Percentiles rank a stretch among this genome's conserved stretches.
Evolutionary conservation across 1,140 invertebrate species (phyloP).

Genomic region (Saccostrea glomerata): DNA sequence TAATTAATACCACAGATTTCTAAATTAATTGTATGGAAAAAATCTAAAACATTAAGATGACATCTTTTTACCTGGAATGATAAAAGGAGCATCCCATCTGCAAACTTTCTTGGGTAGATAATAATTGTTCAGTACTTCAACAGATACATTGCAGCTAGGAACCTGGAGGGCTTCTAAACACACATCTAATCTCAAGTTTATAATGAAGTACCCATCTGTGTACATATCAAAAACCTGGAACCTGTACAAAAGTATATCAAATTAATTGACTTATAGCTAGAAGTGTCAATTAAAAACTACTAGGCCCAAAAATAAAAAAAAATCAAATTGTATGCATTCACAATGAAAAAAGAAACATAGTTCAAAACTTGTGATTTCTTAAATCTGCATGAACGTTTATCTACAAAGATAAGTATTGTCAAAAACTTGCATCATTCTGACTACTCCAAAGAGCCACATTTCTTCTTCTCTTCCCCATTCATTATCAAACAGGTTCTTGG

Average conservation of each 20-base stretch:
- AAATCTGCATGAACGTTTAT: too few species aligned
- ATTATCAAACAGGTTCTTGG: conserved; percentile 30
- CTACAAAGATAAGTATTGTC: too few species aligned
- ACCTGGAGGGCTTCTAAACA: conserved; percentile 44
- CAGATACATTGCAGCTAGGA: conserved; percentile 17
- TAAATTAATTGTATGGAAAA: too few species aligned
- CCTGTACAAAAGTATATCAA: too few species aligned
- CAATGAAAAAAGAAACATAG: too few species aligned
- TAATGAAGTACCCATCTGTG: conserved; percentile 26
- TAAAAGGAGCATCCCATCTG: conserved; percentile 47
- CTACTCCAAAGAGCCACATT: conserved; percentile 44
- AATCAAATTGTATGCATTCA: too few species aligned
- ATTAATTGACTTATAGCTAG: too few species aligned
- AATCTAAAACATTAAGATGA: too few species aligned
- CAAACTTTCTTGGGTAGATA: conserved; percentile 52
- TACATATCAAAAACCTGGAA: conserved; percentile 28
- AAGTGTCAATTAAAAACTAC: too few species aligned
- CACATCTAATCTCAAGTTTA: conserved; percentile 49
- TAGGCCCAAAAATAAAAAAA: too few species aligned
- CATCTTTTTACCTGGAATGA: conserved; percentile 51
- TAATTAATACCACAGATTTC: too few species aligned
- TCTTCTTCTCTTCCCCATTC: conserved; percentile 41
- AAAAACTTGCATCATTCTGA: conserved; percentile 50
- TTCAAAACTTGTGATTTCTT: too few species aligned
- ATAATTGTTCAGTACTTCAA: conserved; percentile 42